Evolutionary conservation across 2,888 invertebrate species (phyloP).

Genomic region (Leptinotarsa rubiginosa): DNA sequence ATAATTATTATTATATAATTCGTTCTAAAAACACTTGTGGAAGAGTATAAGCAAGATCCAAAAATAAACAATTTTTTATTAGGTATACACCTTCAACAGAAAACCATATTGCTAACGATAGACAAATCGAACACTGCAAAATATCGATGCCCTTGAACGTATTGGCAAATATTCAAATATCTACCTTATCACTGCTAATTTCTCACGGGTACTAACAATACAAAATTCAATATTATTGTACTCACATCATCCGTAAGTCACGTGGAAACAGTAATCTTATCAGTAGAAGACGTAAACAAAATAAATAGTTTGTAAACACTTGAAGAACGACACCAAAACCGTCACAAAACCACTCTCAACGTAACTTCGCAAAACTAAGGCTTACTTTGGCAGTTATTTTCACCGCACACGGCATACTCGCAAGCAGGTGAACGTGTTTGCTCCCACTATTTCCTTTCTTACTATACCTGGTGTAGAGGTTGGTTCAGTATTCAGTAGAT

Average conservation of each 20-base stretch:
- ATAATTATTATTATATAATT: too few species aligned
- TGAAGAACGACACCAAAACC: not conserved
- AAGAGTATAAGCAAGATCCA: not conserved
- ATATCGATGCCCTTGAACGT: constrained; percentile 13
- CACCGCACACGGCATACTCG: constrained; percentile 25
- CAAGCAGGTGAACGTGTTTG: constrained; percentile 43
- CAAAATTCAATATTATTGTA: not conserved
- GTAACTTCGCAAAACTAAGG: constrained; percentile 22
- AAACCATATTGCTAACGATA: not conserved
- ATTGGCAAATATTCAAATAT: constrained; percentile 3
- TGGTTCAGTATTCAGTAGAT: not conserved
- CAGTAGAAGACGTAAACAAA: constrained; percentile 11
- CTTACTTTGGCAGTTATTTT: constrained; percentile 26
- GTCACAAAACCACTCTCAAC: constrained; percentile 12
- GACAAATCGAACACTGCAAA: constrained; percentile 4
- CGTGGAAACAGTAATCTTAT: constrained; percentile 9
- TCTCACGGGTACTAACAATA: not conserved
- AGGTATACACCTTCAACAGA: not conserved
- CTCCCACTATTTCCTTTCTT: constrained; percentile 46
- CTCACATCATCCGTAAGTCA: constrained; percentile 10
- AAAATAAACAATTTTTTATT: not conserved
- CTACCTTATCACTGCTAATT: not conserved
- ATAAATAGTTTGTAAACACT: constrained; percentile 4
- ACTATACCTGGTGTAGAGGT: constrained; percentile 27
- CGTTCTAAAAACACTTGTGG: too few species aligned